phyloP scores from a whole-genome alignment of 1,140 invertebrate genomes.

The Drosophila micromelanica region DNA sequence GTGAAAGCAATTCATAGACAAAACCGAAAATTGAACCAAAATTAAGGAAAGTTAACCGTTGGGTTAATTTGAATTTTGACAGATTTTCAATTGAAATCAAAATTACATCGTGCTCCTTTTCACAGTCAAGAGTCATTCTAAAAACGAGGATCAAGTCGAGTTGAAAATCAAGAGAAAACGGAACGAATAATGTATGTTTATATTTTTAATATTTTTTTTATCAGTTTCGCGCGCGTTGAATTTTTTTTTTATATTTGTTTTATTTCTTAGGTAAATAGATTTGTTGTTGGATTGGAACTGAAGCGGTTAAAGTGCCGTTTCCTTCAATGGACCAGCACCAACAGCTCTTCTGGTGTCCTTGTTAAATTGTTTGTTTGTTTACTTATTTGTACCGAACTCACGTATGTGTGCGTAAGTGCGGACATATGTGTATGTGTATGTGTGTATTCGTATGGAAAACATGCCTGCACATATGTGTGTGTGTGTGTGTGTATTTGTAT shows the following conservation, averaged over 20 bases:
- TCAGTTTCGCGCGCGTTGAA: neutral
- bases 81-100: slow-evolving; percentile 45
- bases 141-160: slow-evolving; percentile 30
- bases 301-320: neutral
- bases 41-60: neutral
- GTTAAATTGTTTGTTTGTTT: slow-evolving; percentile 13
- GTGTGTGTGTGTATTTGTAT: neutral
- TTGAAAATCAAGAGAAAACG: slow-evolving; percentile 47
- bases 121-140: slow-evolving; percentile 82
- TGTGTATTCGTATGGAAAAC: slow-evolving; percentile 1
- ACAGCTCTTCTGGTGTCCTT: neutral
- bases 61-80: slow-evolving; percentile 30
- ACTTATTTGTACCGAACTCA: neutral
- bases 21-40: slow-evolving; percentile 14
- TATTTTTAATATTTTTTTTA: slow-evolving; percentile 6
- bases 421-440: neutral
- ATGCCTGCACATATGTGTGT: slow-evolving; percentile 4
- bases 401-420: slow-evolving; percentile 1
- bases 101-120: slow-evolving; percentile 83
- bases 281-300: neutral
- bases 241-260: neutral
- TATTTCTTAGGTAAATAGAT: neutral
- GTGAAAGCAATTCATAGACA: neutral
- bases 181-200: slow-evolving; percentile 41
- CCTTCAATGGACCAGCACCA: neutral